A percentile compares a stretch with the other conserved stretches of the same genome.
phyloP scores from a whole-genome alignment of 2,888 invertebrate species.

The Drosophila pseudotalamancana region DNA sequence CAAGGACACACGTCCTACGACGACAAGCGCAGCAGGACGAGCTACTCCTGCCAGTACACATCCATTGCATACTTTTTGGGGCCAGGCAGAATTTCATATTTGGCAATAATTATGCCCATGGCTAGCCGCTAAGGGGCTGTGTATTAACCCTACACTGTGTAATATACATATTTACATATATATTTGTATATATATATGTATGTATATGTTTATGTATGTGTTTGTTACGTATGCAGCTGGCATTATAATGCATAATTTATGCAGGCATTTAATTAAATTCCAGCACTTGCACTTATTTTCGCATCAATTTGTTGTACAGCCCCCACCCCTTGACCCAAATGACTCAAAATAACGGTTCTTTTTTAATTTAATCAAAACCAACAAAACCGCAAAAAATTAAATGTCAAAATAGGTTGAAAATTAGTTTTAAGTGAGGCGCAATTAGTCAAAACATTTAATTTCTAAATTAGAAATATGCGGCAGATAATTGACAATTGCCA shows the following conservation, averaged over 20 bases:
- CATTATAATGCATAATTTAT: slow-evolving; percentile 76
- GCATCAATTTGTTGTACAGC: slow-evolving; percentile 25
- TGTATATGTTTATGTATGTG: background rate
- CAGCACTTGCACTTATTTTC: slow-evolving; percentile 58
- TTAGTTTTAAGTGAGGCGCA: slow-evolving; percentile 41
- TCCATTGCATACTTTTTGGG: slow-evolving; percentile 62
- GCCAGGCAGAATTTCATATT: slow-evolving; percentile 64
- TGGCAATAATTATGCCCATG: slow-evolving; percentile 68
- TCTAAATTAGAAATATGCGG: slow-evolving; percentile 18
- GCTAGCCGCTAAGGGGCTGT: slow-evolving; percentile 6
- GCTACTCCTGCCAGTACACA: slow-evolving; percentile 7
- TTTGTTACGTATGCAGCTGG: slow-evolving; percentile 32
- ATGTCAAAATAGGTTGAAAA: slow-evolving; percentile 51
- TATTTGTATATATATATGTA: background rate
- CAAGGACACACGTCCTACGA: slow-evolving; percentile 25
- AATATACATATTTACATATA: too few species aligned
- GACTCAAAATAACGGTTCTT: slow-evolving; percentile 11
- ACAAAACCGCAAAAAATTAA: slow-evolving; percentile 46
- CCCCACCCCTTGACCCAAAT: slow-evolving; percentile 56
- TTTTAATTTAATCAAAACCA: slow-evolving; percentile 56
- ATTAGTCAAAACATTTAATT: slow-evolving; percentile 55
- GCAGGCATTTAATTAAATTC: slow-evolving; percentile 78
- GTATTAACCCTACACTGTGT: slow-evolving; percentile 10
- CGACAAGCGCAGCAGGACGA: slow-evolving; percentile 15
- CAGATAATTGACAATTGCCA: slow-evolving; percentile 32